These are phyloP conservation scores for Biston betularia DNA, from an alignment of 2,888 invertebrate genomes.

Conservation along the genomic window DNA sequence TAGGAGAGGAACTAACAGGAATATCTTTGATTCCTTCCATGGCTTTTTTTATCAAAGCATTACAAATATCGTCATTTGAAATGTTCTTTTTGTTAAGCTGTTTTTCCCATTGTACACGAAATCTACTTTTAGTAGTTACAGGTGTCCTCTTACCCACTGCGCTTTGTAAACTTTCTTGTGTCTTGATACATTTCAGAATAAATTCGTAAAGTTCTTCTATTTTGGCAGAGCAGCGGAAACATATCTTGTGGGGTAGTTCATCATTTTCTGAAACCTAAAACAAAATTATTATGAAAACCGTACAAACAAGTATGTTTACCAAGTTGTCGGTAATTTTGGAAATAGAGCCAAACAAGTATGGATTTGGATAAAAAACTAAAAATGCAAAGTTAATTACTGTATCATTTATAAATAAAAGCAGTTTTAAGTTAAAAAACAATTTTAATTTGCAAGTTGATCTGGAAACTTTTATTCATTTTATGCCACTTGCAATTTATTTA, in stretches of 20 bases:
- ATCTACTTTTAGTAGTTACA: conserved; percentile 62
- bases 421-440: too few species aligned
- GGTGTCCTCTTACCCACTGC: conserved; percentile 63
- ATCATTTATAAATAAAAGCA: too few species aligned
- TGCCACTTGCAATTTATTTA: too few species aligned
- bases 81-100: conserved; percentile 75
- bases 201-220: conserved; percentile 81
- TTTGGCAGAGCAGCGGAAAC: conserved; percentile 82
- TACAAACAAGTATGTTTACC: neutral
- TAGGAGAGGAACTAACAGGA: conserved; percentile 49
- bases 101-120: conserved; percentile 73
- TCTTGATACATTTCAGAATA: conserved; percentile 76
- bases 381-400: too few species aligned
- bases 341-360: neutral
- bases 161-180: conserved; percentile 70
- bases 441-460: too few species aligned
- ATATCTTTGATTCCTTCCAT: conserved; percentile 75
- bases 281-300: conserved; percentile 17
- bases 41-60: conserved; percentile 79
- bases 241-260: conserved; percentile 82
- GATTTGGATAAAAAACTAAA: too few species aligned
- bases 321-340: neutral
- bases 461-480: too few species aligned
- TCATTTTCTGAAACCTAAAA: conserved; percentile 81
- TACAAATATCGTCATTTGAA: conserved; percentile 80